phyloP scores from a whole-genome alignment of 2,113 vertebrate species.

The Amphiprion ocellaris region DNA sequence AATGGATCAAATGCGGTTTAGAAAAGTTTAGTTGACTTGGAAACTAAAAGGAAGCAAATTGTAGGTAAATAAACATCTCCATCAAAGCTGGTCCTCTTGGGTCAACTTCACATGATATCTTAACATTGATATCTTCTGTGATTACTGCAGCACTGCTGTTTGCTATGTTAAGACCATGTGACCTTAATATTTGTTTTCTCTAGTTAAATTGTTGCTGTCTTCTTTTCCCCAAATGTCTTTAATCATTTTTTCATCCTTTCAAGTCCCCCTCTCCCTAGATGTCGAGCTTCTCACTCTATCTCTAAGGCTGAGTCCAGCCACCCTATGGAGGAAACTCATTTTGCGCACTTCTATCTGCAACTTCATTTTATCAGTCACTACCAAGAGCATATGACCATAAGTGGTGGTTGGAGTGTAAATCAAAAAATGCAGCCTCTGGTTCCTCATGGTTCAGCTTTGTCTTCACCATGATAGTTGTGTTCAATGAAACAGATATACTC shows the following conservation, averaged over 20 bases:
- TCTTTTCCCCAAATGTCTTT: background rate
- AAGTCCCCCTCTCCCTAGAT: background rate
- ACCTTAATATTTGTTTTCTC: constrained; percentile 33
- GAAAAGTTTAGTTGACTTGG: background rate
- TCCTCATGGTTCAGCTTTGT: too few relatives aligned
- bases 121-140: constrained; percentile 13
- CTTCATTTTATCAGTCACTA: too few relatives aligned
- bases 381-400: too few relatives aligned
- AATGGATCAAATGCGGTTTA: background rate
- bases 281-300: too few relatives aligned
- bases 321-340: too few relatives aligned
- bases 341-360: too few relatives aligned
- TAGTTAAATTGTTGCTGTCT: constrained; percentile 10
- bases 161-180: constrained; percentile 32
- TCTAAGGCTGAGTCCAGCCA: too few relatives aligned
- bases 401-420: too few relatives aligned
- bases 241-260: background rate
- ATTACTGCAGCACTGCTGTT: constrained; percentile 1
- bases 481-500: too few relatives aligned
- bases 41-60: background rate
- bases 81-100: constrained; percentile 8
- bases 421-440: too few relatives aligned
- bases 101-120: constrained; percentile 4
- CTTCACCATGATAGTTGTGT: too few relatives aligned
- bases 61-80: constrained; percentile 21